These are phyloP conservation scores for Terebella lapidaria DNA, from an alignment of 2,888 invertebrate species.

Conservation along the genomic window DNA sequence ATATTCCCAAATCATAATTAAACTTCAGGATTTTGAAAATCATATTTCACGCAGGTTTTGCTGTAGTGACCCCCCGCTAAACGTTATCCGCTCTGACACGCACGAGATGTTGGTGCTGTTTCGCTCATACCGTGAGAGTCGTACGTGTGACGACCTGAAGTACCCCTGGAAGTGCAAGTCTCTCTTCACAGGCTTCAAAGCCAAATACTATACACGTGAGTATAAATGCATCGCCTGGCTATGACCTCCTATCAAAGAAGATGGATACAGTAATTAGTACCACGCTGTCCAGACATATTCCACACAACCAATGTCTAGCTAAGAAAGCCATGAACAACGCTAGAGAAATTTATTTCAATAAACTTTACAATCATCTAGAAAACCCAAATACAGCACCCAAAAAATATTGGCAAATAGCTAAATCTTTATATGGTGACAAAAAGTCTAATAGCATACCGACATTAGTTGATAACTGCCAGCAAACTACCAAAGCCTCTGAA, in stretches of 20 bases:
- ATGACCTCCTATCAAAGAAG: too few relatives aligned
- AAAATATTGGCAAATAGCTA: too few relatives aligned
- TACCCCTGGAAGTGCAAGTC: conserved; percentile 26
- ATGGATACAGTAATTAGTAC: not conserved
- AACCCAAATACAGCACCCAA: too few relatives aligned
- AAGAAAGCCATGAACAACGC: too few relatives aligned
- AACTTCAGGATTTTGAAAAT: not conserved
- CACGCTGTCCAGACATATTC: not conserved
- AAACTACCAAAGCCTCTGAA: too few relatives aligned
- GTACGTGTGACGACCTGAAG: conserved; percentile 22
- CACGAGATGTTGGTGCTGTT: conserved; percentile 34
- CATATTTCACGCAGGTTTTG: conserved; percentile 30
- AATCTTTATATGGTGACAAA: too few relatives aligned
- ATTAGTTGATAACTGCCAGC: too few relatives aligned
- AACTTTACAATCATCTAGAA: too few relatives aligned
- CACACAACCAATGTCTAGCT: not conserved
- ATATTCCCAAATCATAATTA: too few relatives aligned
- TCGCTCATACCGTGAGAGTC: conserved; percentile 25
- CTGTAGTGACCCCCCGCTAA: conserved; percentile 21
- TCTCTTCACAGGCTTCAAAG: conserved; percentile 23
- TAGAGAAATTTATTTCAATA: too few relatives aligned
- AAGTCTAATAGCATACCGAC: too few relatives aligned
- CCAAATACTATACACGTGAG: conserved; percentile 22
- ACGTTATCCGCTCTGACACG: conserved; percentile 26
- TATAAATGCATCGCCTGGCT: too few relatives aligned